A percentile compares a stretch with the other conserved stretches of the same genome.
These are phyloP conservation scores for Trypoxylon attenuatum DNA, from an alignment of 2,888 invertebrate genomes.

Conservation along the genomic window DNA sequence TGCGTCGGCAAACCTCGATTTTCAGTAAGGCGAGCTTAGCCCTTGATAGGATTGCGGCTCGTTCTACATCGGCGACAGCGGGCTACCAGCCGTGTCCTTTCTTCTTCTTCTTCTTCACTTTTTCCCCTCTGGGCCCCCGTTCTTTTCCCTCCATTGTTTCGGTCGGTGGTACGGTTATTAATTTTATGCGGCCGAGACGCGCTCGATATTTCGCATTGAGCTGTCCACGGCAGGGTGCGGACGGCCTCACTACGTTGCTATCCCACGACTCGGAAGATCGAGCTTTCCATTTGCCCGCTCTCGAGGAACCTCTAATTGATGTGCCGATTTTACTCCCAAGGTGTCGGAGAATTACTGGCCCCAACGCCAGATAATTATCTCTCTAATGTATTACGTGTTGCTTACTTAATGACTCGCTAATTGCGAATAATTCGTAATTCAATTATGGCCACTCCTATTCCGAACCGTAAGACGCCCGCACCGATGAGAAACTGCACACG, in stretches of 20 bases:
- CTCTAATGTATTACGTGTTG: constrained; percentile 20
- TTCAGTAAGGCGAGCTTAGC: constrained; percentile 33
- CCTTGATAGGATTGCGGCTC: constrained; percentile 32
- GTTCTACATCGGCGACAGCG: constrained; percentile 6
- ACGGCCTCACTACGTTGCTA: background rate
- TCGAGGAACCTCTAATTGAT: background rate
- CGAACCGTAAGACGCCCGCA: constrained; percentile 10
- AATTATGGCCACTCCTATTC: constrained; percentile 22
- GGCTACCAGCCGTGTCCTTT: constrained; percentile 12
- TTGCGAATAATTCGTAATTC: constrained; percentile 35
- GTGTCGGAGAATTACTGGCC: constrained; percentile 11
- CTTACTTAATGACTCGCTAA: constrained; percentile 30
- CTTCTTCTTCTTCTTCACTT: constrained; percentile 1
- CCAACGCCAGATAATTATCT: constrained; percentile 22
- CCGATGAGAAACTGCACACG: constrained; percentile 6
- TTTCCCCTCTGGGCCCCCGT: background rate
- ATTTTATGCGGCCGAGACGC: background rate
- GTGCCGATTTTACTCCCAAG: background rate
- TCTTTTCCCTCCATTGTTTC: background rate
- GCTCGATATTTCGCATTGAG: background rate
- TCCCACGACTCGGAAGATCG: background rate
- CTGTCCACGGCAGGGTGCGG: background rate
- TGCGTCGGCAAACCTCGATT: constrained; percentile 29
- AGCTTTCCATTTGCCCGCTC: background rate
- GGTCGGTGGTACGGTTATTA: background rate